phyloP scores from a whole-genome alignment of 2,888 invertebrate genomes.

The Corythucha ciliata region DNA sequence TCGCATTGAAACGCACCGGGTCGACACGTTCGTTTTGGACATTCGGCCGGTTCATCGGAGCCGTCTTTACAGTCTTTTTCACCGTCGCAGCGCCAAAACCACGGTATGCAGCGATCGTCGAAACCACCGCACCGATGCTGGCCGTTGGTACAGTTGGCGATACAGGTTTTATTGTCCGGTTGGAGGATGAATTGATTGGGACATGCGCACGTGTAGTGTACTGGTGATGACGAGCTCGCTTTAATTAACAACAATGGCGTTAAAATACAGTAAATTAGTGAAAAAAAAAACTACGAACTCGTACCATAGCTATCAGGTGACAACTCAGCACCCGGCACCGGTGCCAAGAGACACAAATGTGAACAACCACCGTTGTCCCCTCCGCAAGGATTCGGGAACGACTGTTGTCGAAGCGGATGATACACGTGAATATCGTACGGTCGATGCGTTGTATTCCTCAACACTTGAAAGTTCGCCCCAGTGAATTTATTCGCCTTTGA shows the following conservation, averaged over 20 bases:
- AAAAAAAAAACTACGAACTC: slow-evolving; percentile 1
- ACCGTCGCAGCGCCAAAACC: slow-evolving; percentile 82
- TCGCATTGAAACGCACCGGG: slow-evolving; percentile 90
- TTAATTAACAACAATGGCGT: no score
- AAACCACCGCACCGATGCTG: slow-evolving; percentile 66
- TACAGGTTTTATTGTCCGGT: slow-evolving; percentile 74
- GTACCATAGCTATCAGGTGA: slow-evolving; percentile 32
- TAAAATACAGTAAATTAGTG: slow-evolving; percentile 43
- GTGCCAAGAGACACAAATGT: slow-evolving; percentile 85
- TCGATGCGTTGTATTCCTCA: slow-evolving; percentile 86
- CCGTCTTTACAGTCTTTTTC: slow-evolving; percentile 88
- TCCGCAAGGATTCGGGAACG: slow-evolving; percentile 83
- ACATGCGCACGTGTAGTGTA: slow-evolving; percentile 77
- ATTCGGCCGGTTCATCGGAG: slow-evolving; percentile 76
- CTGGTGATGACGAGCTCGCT: no score
- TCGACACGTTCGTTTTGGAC: slow-evolving; percentile 74
- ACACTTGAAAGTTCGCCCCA: slow-evolving; percentile 45
- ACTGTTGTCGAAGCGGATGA: slow-evolving; percentile 77
- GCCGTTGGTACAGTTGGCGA: slow-evolving; percentile 86
- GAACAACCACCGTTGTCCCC: slow-evolving; percentile 90
- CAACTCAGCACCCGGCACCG: slow-evolving; percentile 44
- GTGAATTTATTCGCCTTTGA: slow-evolving; percentile 86
- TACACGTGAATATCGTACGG: slow-evolving; percentile 90
- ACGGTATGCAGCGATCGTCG: slow-evolving; percentile 64
- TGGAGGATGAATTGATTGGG: slow-evolving; percentile 87